Percentiles rank a stretch among this genome's conserved stretches.
These are phyloP conservation scores for Brachynemurus nebulosus DNA, from an alignment of 2,888 invertebrate species.

Conservation along the genomic window DNA sequence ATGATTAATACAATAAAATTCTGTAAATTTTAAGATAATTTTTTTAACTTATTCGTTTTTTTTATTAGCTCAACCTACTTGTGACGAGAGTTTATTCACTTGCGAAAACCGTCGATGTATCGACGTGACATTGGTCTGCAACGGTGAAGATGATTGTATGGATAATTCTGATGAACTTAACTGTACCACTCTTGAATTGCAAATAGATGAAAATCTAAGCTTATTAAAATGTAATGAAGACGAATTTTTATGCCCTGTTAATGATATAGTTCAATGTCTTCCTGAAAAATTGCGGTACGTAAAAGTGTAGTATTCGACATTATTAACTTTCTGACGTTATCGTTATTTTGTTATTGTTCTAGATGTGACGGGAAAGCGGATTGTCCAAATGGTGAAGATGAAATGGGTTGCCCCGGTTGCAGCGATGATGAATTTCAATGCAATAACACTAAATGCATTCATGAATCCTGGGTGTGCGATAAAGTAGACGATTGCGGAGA, in stretches of 20 bases:
- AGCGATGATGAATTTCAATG: slow-evolving; percentile 38
- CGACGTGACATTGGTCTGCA: slow-evolving; percentile 37
- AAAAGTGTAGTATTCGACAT: too few relatives aligned
- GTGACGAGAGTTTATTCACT: slow-evolving; percentile 29
- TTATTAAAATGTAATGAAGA: slow-evolving; percentile 30
- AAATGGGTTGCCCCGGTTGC: slow-evolving; percentile 34
- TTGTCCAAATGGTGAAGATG: slow-evolving; percentile 61
- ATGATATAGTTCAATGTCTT: slow-evolving; percentile 37
- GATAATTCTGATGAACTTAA: slow-evolving; percentile 40
- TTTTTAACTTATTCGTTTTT: slow-evolving; percentile 17
- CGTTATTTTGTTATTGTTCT: too few relatives aligned
- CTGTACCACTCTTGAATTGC: too few relatives aligned
- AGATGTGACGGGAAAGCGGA: slow-evolving; percentile 48
- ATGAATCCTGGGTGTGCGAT: slow-evolving; percentile 43
- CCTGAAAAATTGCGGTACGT: slow-evolving; percentile 37
- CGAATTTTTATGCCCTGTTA: slow-evolving; percentile 36
- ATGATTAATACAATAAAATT: slow-evolving; percentile 19
- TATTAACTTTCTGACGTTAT: background rate
- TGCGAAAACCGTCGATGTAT: slow-evolving; percentile 42
- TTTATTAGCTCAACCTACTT: slow-evolving; percentile 25
- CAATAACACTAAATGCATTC: slow-evolving; percentile 44
- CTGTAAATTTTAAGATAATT: slow-evolving; percentile 8
- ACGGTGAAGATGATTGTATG: slow-evolving; percentile 42
- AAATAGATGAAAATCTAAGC: too few relatives aligned
- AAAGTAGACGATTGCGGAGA: slow-evolving; percentile 52